Base-by-base conservation (phyloP, 2,888 invertebrate genomes). In the Dysmachus trigonus region DNA sequence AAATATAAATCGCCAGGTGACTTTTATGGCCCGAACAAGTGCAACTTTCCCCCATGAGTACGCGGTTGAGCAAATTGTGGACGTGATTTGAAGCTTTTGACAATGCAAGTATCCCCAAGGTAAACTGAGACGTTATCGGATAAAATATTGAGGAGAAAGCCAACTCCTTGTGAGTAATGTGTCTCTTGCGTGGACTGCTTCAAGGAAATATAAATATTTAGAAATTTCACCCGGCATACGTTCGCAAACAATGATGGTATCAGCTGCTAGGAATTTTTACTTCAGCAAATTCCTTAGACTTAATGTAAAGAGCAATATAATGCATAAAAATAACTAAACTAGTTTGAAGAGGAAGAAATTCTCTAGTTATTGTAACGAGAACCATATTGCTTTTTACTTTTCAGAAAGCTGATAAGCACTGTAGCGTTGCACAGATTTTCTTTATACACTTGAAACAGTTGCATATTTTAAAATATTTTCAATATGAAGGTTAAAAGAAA, bases 11-110 rank as follows among this genome's bases (percentile, higher is more conserved):
- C 76, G 76, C 22, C 35, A 38, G 33, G 76, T 76, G 76, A 76
- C 76, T 76, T 76, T 76, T 76, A 76, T 76, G 76, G 35, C 33
- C 22, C 22, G 76, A 76, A 76, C 76, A 76, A 22, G 76, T 76
- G 76, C 76, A 76, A 76, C 38, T 35, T 76, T 76, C 35, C 76
- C 76, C 76, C 35, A 22, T 22, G 62, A 62, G 62, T 62, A 27
- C 62, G 62, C 18, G 62, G 62, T 62, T 62, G 62, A 62, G 62
- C 62, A 62, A 62, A 62, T 62, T 62, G 62, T 62, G 62, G 62
- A 62, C 62, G 62, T 62, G 62, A 62, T 62, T 62, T 62, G 62
- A 62, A 62, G 62, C 62, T 62, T 62, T 62, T 62, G 62, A 62
- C 62, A 62, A 62, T 62, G 27, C 22, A 62, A 27, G 62, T 62